Percentiles rank a stretch among this genome's conserved stretches.
These are phyloP conservation scores for Lasioglossum villosulum DNA, from an alignment of 2,888 invertebrate genomes.

Conservation along the genomic window DNA sequence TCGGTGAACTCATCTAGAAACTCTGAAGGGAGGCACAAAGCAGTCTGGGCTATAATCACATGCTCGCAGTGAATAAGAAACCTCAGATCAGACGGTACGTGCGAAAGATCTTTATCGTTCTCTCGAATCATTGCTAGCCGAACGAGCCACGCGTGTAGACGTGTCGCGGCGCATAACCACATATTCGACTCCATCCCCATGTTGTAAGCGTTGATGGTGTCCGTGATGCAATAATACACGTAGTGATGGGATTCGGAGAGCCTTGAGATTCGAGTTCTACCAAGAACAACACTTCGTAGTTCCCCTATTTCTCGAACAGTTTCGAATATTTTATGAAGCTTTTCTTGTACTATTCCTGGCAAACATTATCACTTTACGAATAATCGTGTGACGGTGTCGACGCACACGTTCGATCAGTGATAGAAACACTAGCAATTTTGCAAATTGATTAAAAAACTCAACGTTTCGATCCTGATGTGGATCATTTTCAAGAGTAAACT, in stretches of 20 bases:
- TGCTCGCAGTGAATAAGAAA: constrained; percentile 30
- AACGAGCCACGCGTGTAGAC: constrained; percentile 7
- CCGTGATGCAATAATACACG: constrained; percentile 50
- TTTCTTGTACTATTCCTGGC: not conserved
- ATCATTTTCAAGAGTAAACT: too few species aligned
- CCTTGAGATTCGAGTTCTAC: not conserved
- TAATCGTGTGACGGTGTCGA: too few species aligned
- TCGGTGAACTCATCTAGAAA: constrained; percentile 19
- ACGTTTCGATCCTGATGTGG: too few species aligned
- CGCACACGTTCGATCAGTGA: too few species aligned
- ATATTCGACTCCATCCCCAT: constrained; percentile 25
- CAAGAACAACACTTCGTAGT: not conserved
- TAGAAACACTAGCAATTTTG: too few species aligned
- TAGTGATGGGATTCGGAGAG: not conserved
- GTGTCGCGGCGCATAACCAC: constrained; percentile 16
- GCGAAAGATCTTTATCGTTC: constrained; percentile 60
- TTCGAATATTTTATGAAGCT: not conserved
- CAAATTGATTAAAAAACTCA: too few species aligned
- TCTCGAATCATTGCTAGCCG: constrained; percentile 26
- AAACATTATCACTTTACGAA: too few species aligned
- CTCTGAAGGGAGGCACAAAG: constrained; percentile 23
- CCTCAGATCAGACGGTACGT: constrained; percentile 40
- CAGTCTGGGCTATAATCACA: constrained; percentile 20
- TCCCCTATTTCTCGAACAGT: not conserved
- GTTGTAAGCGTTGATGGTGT: constrained; percentile 43